These are phyloP conservation scores for Rhynchopsitta pachyrhyncha DNA, from an alignment of 2,113 vertebrate genomes.

Conservation along the genomic window DNA sequence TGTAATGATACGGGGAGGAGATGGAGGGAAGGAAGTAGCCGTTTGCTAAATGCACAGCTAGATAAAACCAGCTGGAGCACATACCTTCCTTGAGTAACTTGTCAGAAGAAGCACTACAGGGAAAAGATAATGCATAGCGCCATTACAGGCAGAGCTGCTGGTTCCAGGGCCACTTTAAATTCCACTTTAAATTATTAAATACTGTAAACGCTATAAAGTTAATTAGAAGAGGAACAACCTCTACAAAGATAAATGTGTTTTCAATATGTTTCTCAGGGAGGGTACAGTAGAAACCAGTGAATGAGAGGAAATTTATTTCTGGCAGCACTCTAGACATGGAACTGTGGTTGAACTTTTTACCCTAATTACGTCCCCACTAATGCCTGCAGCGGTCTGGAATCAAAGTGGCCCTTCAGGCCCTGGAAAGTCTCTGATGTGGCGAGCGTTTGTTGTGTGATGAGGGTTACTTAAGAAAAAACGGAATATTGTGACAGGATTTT, in stretches of 20 bases:
- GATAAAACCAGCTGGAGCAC: constrained; percentile 48
- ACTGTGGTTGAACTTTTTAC: constrained; percentile 97
- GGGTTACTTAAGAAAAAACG: constrained; percentile 76
- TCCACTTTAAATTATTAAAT: constrained; percentile 77
- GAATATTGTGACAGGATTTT: constrained; percentile 83
- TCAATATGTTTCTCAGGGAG: constrained; percentile 80
- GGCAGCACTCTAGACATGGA: constrained; percentile 84
- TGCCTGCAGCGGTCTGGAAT: constrained; percentile 91
- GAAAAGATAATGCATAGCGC: constrained; percentile 51
- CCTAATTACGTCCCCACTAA: constrained; percentile 94
- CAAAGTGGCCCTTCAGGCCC: constrained; percentile 87
- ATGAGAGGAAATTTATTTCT: constrained; percentile 88
- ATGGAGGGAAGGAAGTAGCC: constrained; percentile 27
- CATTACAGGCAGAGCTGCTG: constrained; percentile 42
- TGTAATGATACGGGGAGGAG: neutral
- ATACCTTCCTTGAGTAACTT: constrained; percentile 38
- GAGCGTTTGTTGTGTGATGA: constrained; percentile 87
- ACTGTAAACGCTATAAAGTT: constrained; percentile 78
- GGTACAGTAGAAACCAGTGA: constrained; percentile 80
- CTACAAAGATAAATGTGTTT: constrained; percentile 84
- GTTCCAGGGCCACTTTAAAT: constrained; percentile 61
- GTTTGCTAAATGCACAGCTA: neutral
- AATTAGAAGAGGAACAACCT: constrained; percentile 81
- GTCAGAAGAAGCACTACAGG: constrained; percentile 37
- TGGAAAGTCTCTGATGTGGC: constrained; percentile 92